phyloP scores from a whole-genome alignment of 2,888 invertebrate species.

The Blastobasis adustella region DNA sequence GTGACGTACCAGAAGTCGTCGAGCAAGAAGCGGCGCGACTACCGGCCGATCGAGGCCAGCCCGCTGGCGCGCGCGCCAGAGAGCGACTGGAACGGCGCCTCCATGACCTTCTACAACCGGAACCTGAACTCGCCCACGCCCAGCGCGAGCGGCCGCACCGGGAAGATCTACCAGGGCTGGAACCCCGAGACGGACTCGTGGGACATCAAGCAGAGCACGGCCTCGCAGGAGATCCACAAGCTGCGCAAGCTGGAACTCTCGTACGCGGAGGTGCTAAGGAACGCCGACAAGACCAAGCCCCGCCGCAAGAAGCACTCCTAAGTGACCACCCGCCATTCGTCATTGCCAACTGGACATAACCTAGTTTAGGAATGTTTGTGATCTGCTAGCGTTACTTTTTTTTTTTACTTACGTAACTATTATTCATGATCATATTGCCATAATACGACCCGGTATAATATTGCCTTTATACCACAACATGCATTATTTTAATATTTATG shows the following conservation, averaged over 20 bases:
- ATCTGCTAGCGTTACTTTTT: conserved; percentile 69
- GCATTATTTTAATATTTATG: conserved; percentile 9
- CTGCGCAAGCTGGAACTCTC: conserved; percentile 87
- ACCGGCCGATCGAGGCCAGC: conserved; percentile 70
- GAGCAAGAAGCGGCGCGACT: conserved; percentile 76
- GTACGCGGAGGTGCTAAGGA: conserved; percentile 88
- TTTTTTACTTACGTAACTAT: conserved; percentile 44
- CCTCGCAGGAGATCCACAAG: conserved; percentile 88
- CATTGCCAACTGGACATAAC: conserved; percentile 69
- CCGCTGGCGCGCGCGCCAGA: conserved; percentile 59
- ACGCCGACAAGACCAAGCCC: conserved; percentile 76
- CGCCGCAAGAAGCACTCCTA: conserved; percentile 71
- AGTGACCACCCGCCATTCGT: conserved; percentile 62
- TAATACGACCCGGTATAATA: conserved; percentile 25
- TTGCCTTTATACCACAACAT: conserved; percentile 4
- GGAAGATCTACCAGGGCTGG: conserved; percentile 67
- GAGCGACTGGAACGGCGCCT: conserved; percentile 81
- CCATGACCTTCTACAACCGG: conserved; percentile 80
- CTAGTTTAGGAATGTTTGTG: conserved; percentile 67
- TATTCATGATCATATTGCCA: conserved; percentile 67
- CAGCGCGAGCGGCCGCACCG: conserved; percentile 64
- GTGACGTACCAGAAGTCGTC: conserved; percentile 73
- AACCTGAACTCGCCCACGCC: conserved; percentile 76
- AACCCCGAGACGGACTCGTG: conserved; percentile 65
- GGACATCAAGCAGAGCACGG: conserved; percentile 78